Evolutionary conservation across 2,888 invertebrate genomes (phyloP).

Genomic region (Julus scandinavius): DNA sequence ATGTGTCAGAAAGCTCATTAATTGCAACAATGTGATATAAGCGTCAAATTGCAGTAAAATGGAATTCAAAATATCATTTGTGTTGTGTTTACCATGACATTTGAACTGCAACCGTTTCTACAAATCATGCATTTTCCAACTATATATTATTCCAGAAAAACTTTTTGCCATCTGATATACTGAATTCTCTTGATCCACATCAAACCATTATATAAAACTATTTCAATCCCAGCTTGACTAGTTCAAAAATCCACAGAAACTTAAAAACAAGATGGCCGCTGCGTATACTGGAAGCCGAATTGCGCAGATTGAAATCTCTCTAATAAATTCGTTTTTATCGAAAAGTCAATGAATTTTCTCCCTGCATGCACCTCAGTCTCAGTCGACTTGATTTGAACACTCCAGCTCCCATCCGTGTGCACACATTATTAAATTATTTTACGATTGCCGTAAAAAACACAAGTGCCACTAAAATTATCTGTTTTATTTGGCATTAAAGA

Average conservation of each 20-base stretch:
- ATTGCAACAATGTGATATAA: background rate
- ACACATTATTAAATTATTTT: conserved; percentile 45
- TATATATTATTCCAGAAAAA: too few species aligned
- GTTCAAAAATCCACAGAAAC: background rate
- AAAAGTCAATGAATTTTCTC: conserved; percentile 43
- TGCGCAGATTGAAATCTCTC: conserved; percentile 32
- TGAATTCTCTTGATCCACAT: too few species aligned
- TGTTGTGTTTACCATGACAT: too few species aligned
- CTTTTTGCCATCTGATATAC: too few species aligned
- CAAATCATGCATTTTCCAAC: too few species aligned
- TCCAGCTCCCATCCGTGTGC: background rate
- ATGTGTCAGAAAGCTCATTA: background rate
- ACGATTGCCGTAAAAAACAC: conserved; percentile 45
- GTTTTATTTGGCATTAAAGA: conserved; percentile 45
- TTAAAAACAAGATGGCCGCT: background rate
- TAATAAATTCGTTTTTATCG: conserved; percentile 36
- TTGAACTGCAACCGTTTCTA: background rate
- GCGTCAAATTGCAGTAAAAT: background rate
- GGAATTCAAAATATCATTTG: too few species aligned
- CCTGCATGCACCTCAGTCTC: background rate
- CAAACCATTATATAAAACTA: too few species aligned
- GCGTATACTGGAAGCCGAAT: background rate
- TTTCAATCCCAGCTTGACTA: too few species aligned
- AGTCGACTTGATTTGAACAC: background rate
- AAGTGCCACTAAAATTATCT: conserved; percentile 43